These are phyloP conservation scores for Sapajus apella DNA, from an alignment of 2,113 vertebrate species.

Conservation along the genomic window DNA sequence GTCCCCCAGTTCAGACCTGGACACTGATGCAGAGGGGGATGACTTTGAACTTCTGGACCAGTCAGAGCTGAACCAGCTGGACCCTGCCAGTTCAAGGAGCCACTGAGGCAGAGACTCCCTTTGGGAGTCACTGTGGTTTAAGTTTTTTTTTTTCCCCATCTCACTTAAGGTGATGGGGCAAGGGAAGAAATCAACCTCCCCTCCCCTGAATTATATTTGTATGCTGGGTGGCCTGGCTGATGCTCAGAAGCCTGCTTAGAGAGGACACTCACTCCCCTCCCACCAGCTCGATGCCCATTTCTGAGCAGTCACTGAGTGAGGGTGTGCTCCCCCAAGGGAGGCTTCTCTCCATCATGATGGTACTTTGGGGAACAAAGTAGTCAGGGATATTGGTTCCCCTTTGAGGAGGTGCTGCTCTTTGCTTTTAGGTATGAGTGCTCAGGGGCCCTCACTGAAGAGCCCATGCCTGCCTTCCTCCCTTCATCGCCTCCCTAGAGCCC, in stretches of 20 bases:
- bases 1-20: constrained; percentile 93
- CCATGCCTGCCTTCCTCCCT: background rate
- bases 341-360: constrained; percentile 4
- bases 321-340: background rate
- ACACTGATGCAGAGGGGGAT: constrained; percentile 95
- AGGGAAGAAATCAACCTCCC: constrained; percentile 45
- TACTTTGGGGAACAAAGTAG: constrained; percentile 49
- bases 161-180: constrained; percentile 59
- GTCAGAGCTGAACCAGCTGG: constrained; percentile 96
- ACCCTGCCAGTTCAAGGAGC: constrained; percentile 88
- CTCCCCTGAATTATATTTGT: constrained; percentile 37
- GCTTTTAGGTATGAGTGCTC: constrained; percentile 59
- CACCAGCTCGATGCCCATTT: background rate
- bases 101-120: constrained; percentile 76
- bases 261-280: constrained; percentile 12
- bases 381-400: constrained; percentile 53
- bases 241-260: constrained; percentile 42
- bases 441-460: constrained; percentile 46
- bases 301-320: constrained; percentile 20
- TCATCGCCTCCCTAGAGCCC: constrained; percentile 1
- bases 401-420: constrained; percentile 58
- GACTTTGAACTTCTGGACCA: constrained; percentile 99
- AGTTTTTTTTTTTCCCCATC: constrained; percentile 18
- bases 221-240: constrained; percentile 26
- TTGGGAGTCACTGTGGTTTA: constrained; percentile 53